Evolutionary conservation across 2,113 vertebrate genomes (phyloP), one percentile per base, ranked within the genome.

Genomic region (Microtus ochrogaster): DNA sequence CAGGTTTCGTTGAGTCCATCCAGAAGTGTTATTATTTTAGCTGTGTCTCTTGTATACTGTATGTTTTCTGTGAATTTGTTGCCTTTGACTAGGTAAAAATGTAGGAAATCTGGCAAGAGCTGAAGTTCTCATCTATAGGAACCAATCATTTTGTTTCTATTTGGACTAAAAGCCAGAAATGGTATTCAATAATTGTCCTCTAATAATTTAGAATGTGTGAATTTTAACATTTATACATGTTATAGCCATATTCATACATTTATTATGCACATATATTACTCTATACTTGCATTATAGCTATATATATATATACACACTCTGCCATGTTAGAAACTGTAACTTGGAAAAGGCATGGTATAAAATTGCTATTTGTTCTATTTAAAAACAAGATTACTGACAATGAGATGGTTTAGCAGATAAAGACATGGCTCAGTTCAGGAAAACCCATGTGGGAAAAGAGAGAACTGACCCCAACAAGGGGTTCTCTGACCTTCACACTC

Each of bases 1-100:
- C 68, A 95, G 92, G 83, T 95, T 96, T 88, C 41, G 88, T 90
- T 95, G 22, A 68, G 52, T 87, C 78, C 39, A 33, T 49, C 76
- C 81, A 49, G 21, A 89, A 49, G 85, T 61, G 16, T 52, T 52
- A 84, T 66, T 39, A 88, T 94, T 94, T 92, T 63, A 93, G 72
- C 22, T 85, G 12, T 41, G 58, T 88, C 55, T 93, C 72, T 91
- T 65, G 7, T 41, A 77, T 8, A 33, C 28, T 41, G 19, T 0
- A 30, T 79, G 74, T 88, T 95, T 92, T 94, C 86, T 24, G 28
- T 21, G 26, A 94, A 88, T 21, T 79, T 76, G 78, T n/a, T 89
- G 55, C 8, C 63, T 89, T 39, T 84, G 68, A 78, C 44, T 92
- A 93, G 44, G 44, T 41, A n/a, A 94, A 89, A 91, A 47, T 76